Base-by-base conservation (phyloP, 2,113 vertebrate genomes). In the Urocitellus parryii region DNA sequence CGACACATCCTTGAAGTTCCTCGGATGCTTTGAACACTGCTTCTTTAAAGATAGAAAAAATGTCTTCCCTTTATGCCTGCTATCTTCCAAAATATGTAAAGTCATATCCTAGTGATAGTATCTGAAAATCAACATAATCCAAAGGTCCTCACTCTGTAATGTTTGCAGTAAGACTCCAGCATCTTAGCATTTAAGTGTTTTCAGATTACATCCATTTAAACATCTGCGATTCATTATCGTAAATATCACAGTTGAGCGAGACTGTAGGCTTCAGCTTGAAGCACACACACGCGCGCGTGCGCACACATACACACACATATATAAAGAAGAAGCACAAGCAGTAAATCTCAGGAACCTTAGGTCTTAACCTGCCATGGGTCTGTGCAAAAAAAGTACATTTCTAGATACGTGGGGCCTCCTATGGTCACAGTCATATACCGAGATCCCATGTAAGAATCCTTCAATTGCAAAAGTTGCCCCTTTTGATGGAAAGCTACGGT, bases 191-290 rank as follows among this genome's bases (percentile, higher is more conserved):
- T 97, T 91, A 89, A 34, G 94, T 65, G 78, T 98, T 97, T 98
- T 94, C 68, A 96, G 96, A 98, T 91, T 29, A 14, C 81, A 81
- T 90, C 88, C 83, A 95, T 92, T 97, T 86, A 97, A 98, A 98
- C 87, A 97, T 94, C 97, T 98, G 95, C 95, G 95, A 67, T 93
- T 97, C 96, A 87, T 98, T 98, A 97, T 94, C 76, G 29, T 97
- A 98, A 98, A 97, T 96, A 97, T 96, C 98, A 96, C 97, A 97
- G 95, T 97, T 96, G 93, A 95, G 53, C 39, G 91, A 90, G 97
- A 97, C 77, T 79, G 92, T 96, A 94, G 97, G 91, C 92, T 79
- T 61, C 68, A 17, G 56, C 84, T 92, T 34, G 34, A 42, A 74
- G 67, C 72, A 20, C 27, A 27, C 39, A n/a, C 2, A 37, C 22